Evolutionary conservation across 2,888 invertebrate species (phyloP).

Genomic region (Amphipyra berbera): DNA sequence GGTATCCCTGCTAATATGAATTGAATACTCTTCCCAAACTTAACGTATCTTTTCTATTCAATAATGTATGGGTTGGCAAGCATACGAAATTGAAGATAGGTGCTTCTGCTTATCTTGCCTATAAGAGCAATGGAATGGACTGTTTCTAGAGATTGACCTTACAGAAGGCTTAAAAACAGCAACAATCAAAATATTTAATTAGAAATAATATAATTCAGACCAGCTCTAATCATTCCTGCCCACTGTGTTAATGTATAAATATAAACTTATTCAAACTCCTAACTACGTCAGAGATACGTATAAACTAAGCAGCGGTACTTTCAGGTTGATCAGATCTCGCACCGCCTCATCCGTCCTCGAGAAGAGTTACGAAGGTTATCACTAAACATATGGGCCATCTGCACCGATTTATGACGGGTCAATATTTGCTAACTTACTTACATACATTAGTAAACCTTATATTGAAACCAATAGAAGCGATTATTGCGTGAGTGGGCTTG

Average conservation of each 20-base stretch:
- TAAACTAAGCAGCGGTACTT: conserved; percentile 59
- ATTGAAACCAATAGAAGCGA: conserved; percentile 17
- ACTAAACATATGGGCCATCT: conserved; percentile 74
- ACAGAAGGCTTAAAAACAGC: too few species aligned
- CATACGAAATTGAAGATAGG: too few species aligned
- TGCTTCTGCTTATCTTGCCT: too few species aligned
- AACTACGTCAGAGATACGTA: conserved; percentile 4
- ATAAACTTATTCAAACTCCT: not conserved
- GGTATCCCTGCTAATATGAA: too few species aligned
- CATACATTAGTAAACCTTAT: conserved; percentile 36
- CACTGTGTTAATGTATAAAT: not conserved
- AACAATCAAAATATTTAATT: too few species aligned
- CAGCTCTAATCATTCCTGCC: too few species aligned
- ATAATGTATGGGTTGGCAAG: too few species aligned
- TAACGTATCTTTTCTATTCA: too few species aligned
- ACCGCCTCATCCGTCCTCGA: conserved; percentile 65
- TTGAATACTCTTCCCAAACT: too few species aligned
- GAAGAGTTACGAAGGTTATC: conserved; percentile 77
- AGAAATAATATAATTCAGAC: too few species aligned
- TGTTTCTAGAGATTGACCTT: too few species aligned
- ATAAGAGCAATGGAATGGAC: too few species aligned
- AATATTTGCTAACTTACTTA: conserved; percentile 50
- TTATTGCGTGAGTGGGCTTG: conserved; percentile 9
- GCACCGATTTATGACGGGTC: conserved; percentile 76
- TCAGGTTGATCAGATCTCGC: conserved; percentile 58